These are phyloP conservation scores for Drosophila trapezifrons DNA, from an alignment of 1,140 invertebrate genomes.

Conservation along the genomic window DNA sequence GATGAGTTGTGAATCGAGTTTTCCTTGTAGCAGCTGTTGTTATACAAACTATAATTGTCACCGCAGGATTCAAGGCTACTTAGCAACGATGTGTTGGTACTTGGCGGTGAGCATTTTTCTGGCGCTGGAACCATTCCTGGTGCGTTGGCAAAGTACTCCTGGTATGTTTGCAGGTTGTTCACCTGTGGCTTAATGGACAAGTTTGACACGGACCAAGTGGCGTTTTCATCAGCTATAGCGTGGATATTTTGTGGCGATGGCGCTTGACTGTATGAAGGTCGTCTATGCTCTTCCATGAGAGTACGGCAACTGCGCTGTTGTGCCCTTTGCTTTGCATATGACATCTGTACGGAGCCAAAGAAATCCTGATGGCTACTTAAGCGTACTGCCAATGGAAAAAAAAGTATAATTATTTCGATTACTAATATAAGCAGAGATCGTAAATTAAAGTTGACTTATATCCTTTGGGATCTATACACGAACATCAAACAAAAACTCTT, in stretches of 20 bases:
- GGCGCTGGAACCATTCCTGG: not conserved
- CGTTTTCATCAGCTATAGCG: slow-evolving; percentile 49
- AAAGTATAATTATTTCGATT: not conserved
- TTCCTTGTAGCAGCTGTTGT: slow-evolving; percentile 59
- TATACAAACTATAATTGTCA: slow-evolving; percentile 39
- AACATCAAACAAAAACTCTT: too few species aligned
- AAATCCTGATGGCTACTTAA: slow-evolving; percentile 44
- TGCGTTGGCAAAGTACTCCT: slow-evolving; percentile 23
- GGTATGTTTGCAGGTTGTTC: slow-evolving; percentile 28
- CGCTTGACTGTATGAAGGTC: slow-evolving; percentile 34
- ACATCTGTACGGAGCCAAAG: slow-evolving; percentile 52
- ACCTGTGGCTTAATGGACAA: slow-evolving; percentile 40
- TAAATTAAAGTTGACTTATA: not conserved
- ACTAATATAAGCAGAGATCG: not conserved
- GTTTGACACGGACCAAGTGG: slow-evolving; percentile 2
- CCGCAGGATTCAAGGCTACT: slow-evolving; percentile 42
- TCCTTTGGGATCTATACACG: too few species aligned
- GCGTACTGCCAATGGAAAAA: slow-evolving; percentile 37
- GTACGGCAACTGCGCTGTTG: slow-evolving; percentile 39
- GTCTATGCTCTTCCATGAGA: slow-evolving; percentile 60
- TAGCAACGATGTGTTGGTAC: slow-evolving; percentile 42
- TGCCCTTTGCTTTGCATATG: slow-evolving; percentile 54
- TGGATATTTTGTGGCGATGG: slow-evolving; percentile 61
- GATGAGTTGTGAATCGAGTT: slow-evolving; percentile 60
- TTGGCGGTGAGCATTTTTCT: slow-evolving; percentile 37